Percentiles rank a stretch among this genome's conserved stretches.
Conservation (phyloP, 2,113 vertebrate species). For the Toxotes jaculatrix region DNA sequence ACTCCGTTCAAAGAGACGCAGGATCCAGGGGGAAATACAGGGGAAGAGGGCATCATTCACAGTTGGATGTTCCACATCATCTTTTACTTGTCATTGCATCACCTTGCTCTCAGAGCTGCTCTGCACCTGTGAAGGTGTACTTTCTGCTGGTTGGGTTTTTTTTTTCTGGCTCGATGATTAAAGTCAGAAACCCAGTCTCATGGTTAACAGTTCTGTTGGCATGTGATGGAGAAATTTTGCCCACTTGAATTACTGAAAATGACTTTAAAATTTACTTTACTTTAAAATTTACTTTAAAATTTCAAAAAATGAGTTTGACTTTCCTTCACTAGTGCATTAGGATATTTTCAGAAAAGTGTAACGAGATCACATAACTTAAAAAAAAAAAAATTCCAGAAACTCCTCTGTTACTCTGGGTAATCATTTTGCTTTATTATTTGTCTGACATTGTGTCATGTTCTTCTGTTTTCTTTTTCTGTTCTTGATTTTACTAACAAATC, state of each 20-base stretch:
- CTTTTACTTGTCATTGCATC: constrained; percentile 78
- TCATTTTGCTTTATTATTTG: not conserved
- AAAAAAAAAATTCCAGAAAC: not conserved
- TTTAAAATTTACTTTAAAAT: too few species aligned
- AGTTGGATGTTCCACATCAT: constrained; percentile 67
- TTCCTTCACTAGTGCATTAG: not conserved
- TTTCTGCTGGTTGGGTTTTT: constrained; percentile 13
- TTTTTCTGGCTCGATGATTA: constrained; percentile 8
- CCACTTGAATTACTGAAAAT: not conserved
- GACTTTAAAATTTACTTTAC: too few species aligned
- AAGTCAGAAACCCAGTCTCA: constrained; percentile 11
- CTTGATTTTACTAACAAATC: not conserved
- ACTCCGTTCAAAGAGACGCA: constrained; percentile 56
- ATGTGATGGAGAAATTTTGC: not conserved
- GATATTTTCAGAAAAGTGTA: not conserved
- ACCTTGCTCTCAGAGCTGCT: constrained; percentile 59
- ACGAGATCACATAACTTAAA: not conserved
- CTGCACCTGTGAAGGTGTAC: constrained; percentile 35
- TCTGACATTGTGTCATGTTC: not conserved
- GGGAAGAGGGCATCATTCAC: constrained; percentile 40
- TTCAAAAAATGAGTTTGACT: too few species aligned
- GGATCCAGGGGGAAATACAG: constrained; percentile 28
- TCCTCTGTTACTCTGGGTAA: too few species aligned
- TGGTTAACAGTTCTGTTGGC: not conserved
- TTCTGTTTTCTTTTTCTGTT: not conserved